These are phyloP conservation scores for Keiferia lycopersicella DNA, from an alignment of 2,888 invertebrate genomes.

Conservation along the genomic window DNA sequence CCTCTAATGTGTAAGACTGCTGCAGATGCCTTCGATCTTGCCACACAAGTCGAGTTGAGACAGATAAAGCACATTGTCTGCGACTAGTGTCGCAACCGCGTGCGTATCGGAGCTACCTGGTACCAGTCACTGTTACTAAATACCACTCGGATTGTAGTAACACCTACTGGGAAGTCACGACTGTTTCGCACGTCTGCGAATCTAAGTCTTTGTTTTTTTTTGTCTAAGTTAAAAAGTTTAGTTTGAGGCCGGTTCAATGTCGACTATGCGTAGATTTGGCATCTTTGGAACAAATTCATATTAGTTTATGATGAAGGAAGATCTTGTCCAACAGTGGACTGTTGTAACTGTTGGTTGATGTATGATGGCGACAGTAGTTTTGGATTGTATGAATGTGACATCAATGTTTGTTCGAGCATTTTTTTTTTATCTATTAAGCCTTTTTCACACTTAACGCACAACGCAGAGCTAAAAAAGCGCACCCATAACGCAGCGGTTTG, in stretches of 20 bases:
- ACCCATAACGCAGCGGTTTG: too few species aligned
- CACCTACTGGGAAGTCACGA: conserved; percentile 13
- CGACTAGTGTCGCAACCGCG: not conserved
- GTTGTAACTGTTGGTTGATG: too few species aligned
- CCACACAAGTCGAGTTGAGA: not conserved
- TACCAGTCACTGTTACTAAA: conserved; percentile 12
- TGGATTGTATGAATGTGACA: too few species aligned
- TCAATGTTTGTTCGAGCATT: too few species aligned
- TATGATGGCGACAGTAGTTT: too few species aligned
- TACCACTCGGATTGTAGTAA: conserved; percentile 5
- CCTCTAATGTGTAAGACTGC: too few species aligned
- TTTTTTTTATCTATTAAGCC: too few species aligned
- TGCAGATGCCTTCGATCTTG: not conserved
- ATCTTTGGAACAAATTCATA: too few species aligned
- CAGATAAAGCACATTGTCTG: conserved; percentile 16
- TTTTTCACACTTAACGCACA: too few species aligned
- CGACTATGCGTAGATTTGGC: not conserved
- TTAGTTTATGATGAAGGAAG: too few species aligned
- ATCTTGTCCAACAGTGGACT: too few species aligned
- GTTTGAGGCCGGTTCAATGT: conserved; percentile 4
- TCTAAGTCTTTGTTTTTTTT: not conserved
- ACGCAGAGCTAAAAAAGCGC: too few species aligned
- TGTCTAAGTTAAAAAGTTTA: not conserved
- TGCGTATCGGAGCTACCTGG: conserved; percentile 17
- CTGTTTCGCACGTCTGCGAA: conserved; percentile 8